A percentile compares a stretch with the other conserved stretches of the same genome.
These are phyloP conservation scores for Trachymyrmex cornetzi DNA, from an alignment of 1,140 invertebrate genomes.

Conservation along the genomic window DNA sequence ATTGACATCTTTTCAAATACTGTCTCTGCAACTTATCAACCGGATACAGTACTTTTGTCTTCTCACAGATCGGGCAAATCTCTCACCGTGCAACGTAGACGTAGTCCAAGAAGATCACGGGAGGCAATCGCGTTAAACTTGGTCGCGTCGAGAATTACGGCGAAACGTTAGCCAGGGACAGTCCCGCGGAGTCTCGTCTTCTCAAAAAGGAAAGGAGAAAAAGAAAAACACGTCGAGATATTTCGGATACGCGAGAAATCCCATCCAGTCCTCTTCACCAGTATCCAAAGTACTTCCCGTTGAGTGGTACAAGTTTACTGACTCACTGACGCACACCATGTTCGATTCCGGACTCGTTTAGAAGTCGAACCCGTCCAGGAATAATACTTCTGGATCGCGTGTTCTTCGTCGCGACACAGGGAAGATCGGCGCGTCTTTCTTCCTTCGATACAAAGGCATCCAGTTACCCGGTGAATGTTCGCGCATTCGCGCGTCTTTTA, in stretches of 20 bases:
- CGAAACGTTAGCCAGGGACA: background rate
- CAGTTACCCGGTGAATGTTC: constrained; percentile 67
- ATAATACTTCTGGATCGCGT: background rate
- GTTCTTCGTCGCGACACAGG: background rate
- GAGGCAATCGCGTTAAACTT: background rate
- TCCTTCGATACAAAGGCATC: constrained; percentile 31
- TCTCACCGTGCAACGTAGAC: background rate
- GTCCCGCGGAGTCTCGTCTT: constrained; percentile 9
- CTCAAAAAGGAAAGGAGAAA: background rate
- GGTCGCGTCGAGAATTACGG: constrained; percentile 4
- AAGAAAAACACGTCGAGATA: background rate
- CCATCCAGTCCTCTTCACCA: constrained; percentile 36
- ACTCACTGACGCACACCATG: constrained; percentile 4
- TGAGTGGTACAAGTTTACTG: constrained; percentile 25
- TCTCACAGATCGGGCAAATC: constrained; percentile 2
- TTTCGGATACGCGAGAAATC: constrained; percentile 27
- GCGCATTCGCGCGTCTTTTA: constrained; percentile 36
- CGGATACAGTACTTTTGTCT: background rate
- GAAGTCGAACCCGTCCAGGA: background rate
- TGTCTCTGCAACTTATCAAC: too few species aligned
- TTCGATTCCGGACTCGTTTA: background rate
- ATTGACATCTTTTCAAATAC: background rate
- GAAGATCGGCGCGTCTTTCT: constrained; percentile 15
- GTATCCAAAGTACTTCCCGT: constrained; percentile 24
- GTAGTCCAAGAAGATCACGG: constrained; percentile 7